Conservation (phyloP, 2,797 vertebrate genomes). For the Tauraco hartlaubi region DNA sequence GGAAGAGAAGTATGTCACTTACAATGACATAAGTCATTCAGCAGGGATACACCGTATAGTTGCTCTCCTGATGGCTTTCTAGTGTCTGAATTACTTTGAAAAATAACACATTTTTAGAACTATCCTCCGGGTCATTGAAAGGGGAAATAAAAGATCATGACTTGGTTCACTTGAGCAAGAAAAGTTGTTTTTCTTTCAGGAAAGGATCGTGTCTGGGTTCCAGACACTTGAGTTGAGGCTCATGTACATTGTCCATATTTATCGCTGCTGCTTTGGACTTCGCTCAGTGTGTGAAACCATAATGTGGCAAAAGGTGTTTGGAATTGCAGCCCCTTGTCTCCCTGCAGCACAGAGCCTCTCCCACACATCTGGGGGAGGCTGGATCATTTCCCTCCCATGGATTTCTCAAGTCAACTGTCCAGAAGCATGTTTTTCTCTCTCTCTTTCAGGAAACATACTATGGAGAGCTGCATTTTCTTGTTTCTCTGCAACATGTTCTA, state of each 20-base stretch:
- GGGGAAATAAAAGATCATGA: not conserved
- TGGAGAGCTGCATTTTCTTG: not conserved
- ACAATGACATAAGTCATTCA: rapidly evolving
- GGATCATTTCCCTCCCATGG: not conserved
- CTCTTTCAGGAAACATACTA: not conserved
- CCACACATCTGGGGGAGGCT: not conserved
- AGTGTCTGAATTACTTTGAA: not conserved
- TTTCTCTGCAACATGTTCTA: not conserved
- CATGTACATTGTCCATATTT: not conserved
- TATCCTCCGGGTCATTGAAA: not conserved
- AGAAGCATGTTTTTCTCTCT: not conserved
- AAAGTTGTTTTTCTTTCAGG: not conserved
- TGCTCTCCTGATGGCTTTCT: not conserved
- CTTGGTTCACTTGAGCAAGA: not conserved
- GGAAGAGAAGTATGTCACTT: rapidly evolving
- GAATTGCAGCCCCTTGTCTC: not conserved
- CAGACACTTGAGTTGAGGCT: rapidly evolving
- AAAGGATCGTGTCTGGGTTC: not conserved
- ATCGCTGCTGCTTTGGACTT: not conserved
- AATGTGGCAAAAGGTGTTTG: not conserved
- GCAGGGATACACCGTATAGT: not conserved
- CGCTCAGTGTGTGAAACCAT: not conserved
- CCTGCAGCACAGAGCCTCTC: not conserved
- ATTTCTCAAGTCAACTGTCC: not conserved
- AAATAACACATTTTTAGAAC: not conserved